Percentiles rank a stretch among this genome's conserved stretches.
Evolutionary conservation across 2,888 invertebrate genomes (phyloP).

Genomic region (Oligia fasciuncula): DNA sequence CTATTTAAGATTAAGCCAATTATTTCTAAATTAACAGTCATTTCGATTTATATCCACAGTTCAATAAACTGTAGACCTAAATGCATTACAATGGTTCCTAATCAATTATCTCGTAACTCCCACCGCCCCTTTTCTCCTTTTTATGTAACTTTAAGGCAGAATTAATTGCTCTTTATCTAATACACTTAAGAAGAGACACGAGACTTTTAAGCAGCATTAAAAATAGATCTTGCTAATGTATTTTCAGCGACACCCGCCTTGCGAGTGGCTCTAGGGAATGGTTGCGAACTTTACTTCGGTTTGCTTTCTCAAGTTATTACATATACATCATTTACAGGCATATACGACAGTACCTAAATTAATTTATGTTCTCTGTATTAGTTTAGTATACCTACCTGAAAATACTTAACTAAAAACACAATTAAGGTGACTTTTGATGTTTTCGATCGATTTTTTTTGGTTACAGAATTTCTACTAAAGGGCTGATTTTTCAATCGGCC

Average conservation of each 20-base stretch:
- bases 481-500: too few species aligned
- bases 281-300: neutral
- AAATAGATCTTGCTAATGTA: conserved; percentile 37
- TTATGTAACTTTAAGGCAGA: neutral
- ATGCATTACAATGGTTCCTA: neutral
- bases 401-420: neutral
- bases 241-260: conserved; percentile 2
- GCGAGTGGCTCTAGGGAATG: conserved; percentile 1
- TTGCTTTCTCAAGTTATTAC: neutral
- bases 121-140: neutral
- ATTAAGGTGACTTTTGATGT: neutral
- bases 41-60: neutral
- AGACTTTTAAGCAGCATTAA: conserved; percentile 11
- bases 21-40: neutral
- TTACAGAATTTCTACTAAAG: neutral
- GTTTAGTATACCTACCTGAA: neutral
- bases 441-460: neutral
- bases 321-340: neutral
- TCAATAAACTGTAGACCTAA: neutral
- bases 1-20: neutral
- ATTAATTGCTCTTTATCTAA: conserved; percentile 15
- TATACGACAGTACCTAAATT: neutral
- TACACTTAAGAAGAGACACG: neutral
- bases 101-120: neutral
- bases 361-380: neutral